Evolutionary conservation across 2,888 invertebrate genomes (phyloP), one percentile per base, ranked within the genome.

Genomic region (Spicauda simplicius): DNA sequence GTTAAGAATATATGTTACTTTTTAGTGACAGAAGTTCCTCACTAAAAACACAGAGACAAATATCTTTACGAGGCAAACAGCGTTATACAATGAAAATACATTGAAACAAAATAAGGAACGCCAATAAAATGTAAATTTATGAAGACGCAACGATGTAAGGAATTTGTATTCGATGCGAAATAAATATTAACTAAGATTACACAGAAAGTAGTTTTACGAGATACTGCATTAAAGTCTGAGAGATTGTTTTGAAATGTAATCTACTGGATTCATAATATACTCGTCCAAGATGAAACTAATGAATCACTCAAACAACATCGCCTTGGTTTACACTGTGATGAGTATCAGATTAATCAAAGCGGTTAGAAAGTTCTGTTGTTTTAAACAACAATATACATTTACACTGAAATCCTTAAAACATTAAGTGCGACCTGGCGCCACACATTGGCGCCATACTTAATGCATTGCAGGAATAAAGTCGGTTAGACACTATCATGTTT

Each of bases 331-430:
- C 50, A 50, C 0, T 50, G 18, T 14, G 55, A 55, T 55, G 16
- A 33, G 30, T 16, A 57, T 57, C 41, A 1, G 41, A 41, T 57
- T 57, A 57, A 41, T 41, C 18, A 55, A 41, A 57, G 19, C 41
- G 18, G 50, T 19, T 41, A 57, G 41, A 20, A 41, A 41, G 41
- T 18, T 12, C 20, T 57, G 41, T 41, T 57, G 57, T 41, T 57
- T 57, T 57, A 41, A 57, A 57, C 14, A 57, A 20, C 41, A 57
- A 41, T 19, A 19, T 57, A 37, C 57, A 57, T 57, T 57, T 57
- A 41, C 37, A 57, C 20, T 14, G 37, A 57, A 41, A 18, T 41
- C 37, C 41, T 19, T 55, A 33, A 16, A 33, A 50, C 41, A 41
- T 41, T 41, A 41, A 50, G 50, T 18, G 50, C 19, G 30, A 41